Evolutionary conservation across 2,113 vertebrate genomes (phyloP), one percentile per base, ranked within the genome.

Genomic region (Noctilio leporinus): DNA sequence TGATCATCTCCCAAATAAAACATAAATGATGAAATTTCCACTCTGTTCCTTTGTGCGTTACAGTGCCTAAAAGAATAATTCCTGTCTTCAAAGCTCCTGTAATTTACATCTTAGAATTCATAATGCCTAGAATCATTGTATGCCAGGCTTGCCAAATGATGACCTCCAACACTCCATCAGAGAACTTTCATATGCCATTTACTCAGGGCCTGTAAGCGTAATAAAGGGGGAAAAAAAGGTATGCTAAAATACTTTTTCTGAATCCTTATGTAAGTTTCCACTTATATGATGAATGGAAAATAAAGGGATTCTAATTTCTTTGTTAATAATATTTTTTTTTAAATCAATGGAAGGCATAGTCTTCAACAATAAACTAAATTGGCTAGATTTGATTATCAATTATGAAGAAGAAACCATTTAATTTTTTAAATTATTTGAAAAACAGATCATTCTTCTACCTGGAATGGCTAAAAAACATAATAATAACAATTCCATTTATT

Each of bases 51-150:
- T 94, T 30, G 91, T 97, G 80, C 64, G 81, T 38, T 20, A 67
- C 95, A 96, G 88, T 96, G 97, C 97, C 96, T 96, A 77, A 67
- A 94, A 73, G 96, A 96, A 86, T 96, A 95, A 96, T 96, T 96
- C 92, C 93, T 94, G 95, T 96, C 97, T 97, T 97, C 96, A 97
- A 96, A 98, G 90, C 86, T 97, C 89, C 91, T 70, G 49, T 96
- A 91, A 98, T 98, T 98, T 98, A 97, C 96, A 98, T 97, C 97
- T 97, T 97, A 97, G 97, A 97, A 96, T 98, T 97, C 93, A 97
- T 85, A 97, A 96, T 97, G 96, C 86, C 96, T 84, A 40, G 93
- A 97, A 96, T 97, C 91, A 87, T 82, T 97, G 89, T 96, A 85
- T 94, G 94, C 87, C 96, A 45, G 43, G 33, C 95, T 97, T 92